Base-by-base conservation (phyloP, 2,113 vertebrate genomes). In the Hirundichthys speculiger region DNA sequence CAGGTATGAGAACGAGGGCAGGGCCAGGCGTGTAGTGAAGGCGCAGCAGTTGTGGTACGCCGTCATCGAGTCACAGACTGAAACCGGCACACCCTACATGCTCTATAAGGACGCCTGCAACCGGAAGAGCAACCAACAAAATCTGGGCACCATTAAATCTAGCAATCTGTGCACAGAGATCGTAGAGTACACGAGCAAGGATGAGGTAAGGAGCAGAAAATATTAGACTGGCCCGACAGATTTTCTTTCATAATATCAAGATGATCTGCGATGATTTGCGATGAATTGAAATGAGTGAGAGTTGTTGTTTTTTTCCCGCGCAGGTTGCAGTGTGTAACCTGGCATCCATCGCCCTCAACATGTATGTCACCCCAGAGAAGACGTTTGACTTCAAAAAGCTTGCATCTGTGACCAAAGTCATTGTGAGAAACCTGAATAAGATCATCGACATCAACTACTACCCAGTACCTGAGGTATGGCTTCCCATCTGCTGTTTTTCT, bases 401-500 rank as follows among this genome's bases (percentile, higher is more conserved):
- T 41, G 93, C 94, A 0, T 91, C 93, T 0, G 98, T 99, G 75
- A 97, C 97, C 14, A 94, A 94, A 79, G 97, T 98, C 51, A 93
- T 97, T 0, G 96, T 99, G 39, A 86, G 90, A 46, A 99, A 99
- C 87, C 91, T 99, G 50, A 99, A 99, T 86, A 99, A 98, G 85
- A 97, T 99, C 75, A 99, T 99, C 12, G 95, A 99, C n/a, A 95
- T 98, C 85, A 99, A 99, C 82, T 99, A 93, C 80, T 99, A 99
- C 71, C 98, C 98, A 0, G 80, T 99, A 19, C 91, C 91, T 20
- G 96, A 99, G 96, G 98, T 98, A 77, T 34, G 88, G 22, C 19
- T 24, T 45, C 20, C 8, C n/a, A 9, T 12, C 15, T 10, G 2
- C 13, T 42, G 13, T 43, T 18, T 15, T 43, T 18, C 9, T 5